Evolutionary conservation across 2,797 vertebrate genomes (phyloP), one percentile per base, ranked within the genome.

Genomic region (Hephaestus fuliginosus): DNA sequence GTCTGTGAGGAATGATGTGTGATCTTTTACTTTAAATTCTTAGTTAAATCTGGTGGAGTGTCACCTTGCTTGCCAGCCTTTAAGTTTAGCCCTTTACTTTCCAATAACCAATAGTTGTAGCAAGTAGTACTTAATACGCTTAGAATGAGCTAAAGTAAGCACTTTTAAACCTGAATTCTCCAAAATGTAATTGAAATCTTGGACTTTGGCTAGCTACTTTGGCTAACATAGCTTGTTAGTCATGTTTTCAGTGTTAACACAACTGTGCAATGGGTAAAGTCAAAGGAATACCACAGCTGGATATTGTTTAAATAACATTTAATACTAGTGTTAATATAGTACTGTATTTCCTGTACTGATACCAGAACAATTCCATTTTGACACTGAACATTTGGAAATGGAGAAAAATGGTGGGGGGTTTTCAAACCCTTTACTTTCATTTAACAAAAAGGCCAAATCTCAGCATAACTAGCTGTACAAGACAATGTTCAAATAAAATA

Each of bases 1-100:
- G 64, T 46, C 64, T 33, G 64, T 57, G 25, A 73, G 49, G 74
- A 78, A 52, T 65, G 33, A 58, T 57, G 58, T 68, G 22, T 56
- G 58, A 61, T 74, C 39, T 71, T 49, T 78, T 18, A 57, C 43
- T 58, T 7, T 36, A 44, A 22, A 33, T 60, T 65, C 44, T 52
- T 39, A 72, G 72, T 56, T 53, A 68, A 53, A 65, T 55, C 11
- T 52, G 25, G 13, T 63, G 33, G 48, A 39, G 28, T 48, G 25
- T 74, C 25, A 28, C 49, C 48, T 62, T 36, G 69, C 46, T 57
- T 52, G 15, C 28, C 30, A 70, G 0, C 52, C 14, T 60, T 70
- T 43, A 33, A 9, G 44, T 63, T 72, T 69, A 62, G 41, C n/a
- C n/a, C 10, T 49, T 48, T 62, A 33, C 46, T 68, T 67, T 58